Evolutionary conservation across 1,140 invertebrate genomes (phyloP).

Genomic region (Bombus waltoni): DNA sequence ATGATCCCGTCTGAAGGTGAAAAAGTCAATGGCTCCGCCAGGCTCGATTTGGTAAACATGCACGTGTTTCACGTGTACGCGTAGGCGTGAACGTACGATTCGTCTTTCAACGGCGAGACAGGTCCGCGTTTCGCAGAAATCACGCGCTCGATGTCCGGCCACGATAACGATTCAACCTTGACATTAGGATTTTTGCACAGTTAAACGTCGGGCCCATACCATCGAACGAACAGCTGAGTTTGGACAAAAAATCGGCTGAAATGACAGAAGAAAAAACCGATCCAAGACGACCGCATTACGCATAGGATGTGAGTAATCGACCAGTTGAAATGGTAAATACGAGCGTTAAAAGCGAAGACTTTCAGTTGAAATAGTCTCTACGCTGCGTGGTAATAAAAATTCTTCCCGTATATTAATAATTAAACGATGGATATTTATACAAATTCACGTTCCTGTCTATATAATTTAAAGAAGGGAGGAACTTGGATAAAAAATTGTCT

Average conservation of each 20-base stretch:
- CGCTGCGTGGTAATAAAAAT: too few relatives aligned
- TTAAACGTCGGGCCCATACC: not conserved
- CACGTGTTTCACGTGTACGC: not conserved
- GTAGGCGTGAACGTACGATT: slow-evolving; percentile 33
- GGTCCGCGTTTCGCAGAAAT: slow-evolving; percentile 34
- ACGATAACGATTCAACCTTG: slow-evolving; percentile 26
- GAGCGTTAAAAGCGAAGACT: not conserved
- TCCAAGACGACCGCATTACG: not conserved
- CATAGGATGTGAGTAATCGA: not conserved
- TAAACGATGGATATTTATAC: too few relatives aligned
- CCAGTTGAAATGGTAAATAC: too few relatives aligned
- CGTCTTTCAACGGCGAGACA: not conserved
- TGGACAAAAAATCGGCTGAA: not conserved
- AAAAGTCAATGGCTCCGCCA: slow-evolving; percentile 55
- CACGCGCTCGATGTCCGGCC: slow-evolving; percentile 22
- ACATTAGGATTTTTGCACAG: slow-evolving; percentile 27
- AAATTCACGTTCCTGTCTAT: too few relatives aligned
- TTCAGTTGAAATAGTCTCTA: too few relatives aligned
- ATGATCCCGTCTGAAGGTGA: slow-evolving; percentile 71
- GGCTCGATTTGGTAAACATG: slow-evolving; percentile 53
- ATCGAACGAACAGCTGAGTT: not conserved
- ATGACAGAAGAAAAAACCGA: not conserved
- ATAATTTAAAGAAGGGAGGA: too few relatives aligned
- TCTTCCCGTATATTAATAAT: too few relatives aligned
- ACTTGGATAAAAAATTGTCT: too few relatives aligned